Percentiles rank a stretch among this genome's conserved stretches.
Evolutionary conservation across 2,888 invertebrate species (phyloP).

Genomic region (Teleiodes luculella): DNA sequence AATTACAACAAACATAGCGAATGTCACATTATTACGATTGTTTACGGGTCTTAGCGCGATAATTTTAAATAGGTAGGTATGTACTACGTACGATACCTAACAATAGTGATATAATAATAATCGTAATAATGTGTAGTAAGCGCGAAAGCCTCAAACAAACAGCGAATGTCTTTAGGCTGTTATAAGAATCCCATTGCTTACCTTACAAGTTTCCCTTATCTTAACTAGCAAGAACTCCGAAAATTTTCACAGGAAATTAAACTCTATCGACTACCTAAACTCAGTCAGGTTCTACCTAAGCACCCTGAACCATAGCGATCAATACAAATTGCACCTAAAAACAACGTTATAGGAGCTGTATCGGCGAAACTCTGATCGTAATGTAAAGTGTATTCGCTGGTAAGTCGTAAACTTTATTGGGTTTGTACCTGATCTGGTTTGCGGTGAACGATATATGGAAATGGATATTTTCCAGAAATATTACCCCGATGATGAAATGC

Average conservation of each 20-base stretch:
- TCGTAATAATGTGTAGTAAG: too few relatives aligned
- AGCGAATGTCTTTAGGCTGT: too few relatives aligned
- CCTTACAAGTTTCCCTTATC: neutral
- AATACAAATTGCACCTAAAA: slow-evolving; percentile 36
- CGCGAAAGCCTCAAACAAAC: too few relatives aligned
- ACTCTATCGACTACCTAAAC: neutral
- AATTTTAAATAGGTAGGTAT: too few relatives aligned
- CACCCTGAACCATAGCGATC: neutral
- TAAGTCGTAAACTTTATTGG: slow-evolving; percentile 42
- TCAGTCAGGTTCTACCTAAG: neutral
- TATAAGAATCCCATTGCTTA: too few relatives aligned
- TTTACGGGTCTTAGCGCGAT: too few relatives aligned
- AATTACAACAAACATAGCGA: too few relatives aligned
- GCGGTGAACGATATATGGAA: neutral
- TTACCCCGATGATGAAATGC: too few relatives aligned
- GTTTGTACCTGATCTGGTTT: neutral
- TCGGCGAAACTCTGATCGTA: slow-evolving; percentile 25
- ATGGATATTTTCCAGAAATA: neutral
- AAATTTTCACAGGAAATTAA: slow-evolving; percentile 8
- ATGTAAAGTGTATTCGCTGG: slow-evolving; percentile 37
- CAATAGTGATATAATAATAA: too few relatives aligned
- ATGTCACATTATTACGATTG: too few relatives aligned
- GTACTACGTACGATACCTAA: too few relatives aligned
- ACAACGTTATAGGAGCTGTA: slow-evolving; percentile 34
- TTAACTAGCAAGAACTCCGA: neutral